Percentiles rank a stretch among this genome's conserved stretches.
Conservation (phyloP, 2,888 invertebrate genomes). For the Rhagonycha fulva region DNA sequence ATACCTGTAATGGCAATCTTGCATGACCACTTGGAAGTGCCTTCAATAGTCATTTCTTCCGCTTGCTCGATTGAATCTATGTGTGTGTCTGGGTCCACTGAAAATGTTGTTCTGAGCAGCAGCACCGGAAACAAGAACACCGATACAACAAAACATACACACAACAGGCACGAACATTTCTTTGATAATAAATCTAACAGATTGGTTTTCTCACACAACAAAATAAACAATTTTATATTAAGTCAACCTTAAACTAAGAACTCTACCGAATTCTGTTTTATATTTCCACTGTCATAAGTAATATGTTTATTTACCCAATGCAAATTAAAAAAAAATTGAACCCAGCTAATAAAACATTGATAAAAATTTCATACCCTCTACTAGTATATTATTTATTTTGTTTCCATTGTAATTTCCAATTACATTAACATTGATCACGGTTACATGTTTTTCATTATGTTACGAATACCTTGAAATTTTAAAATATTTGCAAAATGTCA, state of each 20-base stretch:
- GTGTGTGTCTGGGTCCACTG: slow-evolving; percentile 96
- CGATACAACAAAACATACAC: slow-evolving; percentile 50
- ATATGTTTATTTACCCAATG: not conserved
- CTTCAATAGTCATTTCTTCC: slow-evolving; percentile 96
- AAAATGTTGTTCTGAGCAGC: slow-evolving; percentile 89
- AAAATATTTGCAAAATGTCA: no score
- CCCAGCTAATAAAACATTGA: not conserved
- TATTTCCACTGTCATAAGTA: not conserved
- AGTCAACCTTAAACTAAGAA: not conserved
- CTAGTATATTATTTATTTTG: not conserved
- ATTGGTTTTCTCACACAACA: slow-evolving; percentile 37
- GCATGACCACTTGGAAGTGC: slow-evolving; percentile 99
- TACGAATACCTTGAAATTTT: no score
- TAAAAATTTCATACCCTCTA: not conserved
- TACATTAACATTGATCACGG: not conserved
- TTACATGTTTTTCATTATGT: not conserved
- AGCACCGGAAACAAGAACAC: slow-evolving; percentile 56
- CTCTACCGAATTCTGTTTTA: not conserved
- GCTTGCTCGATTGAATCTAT: slow-evolving; percentile 97
- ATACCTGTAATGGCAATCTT: slow-evolving; percentile 99
- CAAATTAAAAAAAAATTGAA: not conserved
- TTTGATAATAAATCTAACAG: slow-evolving; percentile 11
- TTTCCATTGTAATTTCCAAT: not conserved
- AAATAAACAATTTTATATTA: not conserved
- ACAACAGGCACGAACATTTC: slow-evolving; percentile 38